Evolutionary conservation across 2,888 invertebrate species (phyloP).

Genomic region (Limnephilus rhombicus): DNA sequence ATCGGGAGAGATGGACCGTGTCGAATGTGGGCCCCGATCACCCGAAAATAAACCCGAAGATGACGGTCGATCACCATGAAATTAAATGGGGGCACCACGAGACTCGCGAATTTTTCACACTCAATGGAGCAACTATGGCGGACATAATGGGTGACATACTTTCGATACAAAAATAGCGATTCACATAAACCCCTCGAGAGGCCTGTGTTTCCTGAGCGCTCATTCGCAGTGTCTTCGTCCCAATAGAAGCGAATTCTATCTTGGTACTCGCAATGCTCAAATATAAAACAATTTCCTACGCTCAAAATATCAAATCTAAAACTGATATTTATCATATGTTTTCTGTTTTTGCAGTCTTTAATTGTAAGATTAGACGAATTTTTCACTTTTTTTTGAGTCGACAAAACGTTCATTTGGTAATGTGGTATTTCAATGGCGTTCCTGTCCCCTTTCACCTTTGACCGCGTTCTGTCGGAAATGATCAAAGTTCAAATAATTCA

Average conservation of each 20-base stretch:
- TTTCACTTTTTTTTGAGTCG: not conserved
- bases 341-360: not conserved
- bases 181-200: not conserved
- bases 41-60: constrained; percentile 41
- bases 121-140: constrained; percentile 28
- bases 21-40: constrained; percentile 32
- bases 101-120: constrained; percentile 32
- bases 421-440: not conserved
- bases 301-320: not conserved
- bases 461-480: not conserved
- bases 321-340: not conserved
- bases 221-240: not conserved
- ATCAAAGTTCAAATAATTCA: not conserved
- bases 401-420: not conserved
- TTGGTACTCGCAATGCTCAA: not conserved
- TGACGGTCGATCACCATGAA: constrained; percentile 45
- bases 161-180: constrained; percentile 5
- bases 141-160: constrained; percentile 33
- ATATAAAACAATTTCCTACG: not conserved
- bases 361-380: not conserved
- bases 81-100: not conserved
- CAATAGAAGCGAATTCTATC: not conserved
- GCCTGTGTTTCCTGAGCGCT: not conserved
- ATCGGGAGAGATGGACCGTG: not conserved
- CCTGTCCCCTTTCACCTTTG: not conserved